Base-by-base conservation (phyloP, 2,888 invertebrate species). In the Microplitis deprimator region DNA sequence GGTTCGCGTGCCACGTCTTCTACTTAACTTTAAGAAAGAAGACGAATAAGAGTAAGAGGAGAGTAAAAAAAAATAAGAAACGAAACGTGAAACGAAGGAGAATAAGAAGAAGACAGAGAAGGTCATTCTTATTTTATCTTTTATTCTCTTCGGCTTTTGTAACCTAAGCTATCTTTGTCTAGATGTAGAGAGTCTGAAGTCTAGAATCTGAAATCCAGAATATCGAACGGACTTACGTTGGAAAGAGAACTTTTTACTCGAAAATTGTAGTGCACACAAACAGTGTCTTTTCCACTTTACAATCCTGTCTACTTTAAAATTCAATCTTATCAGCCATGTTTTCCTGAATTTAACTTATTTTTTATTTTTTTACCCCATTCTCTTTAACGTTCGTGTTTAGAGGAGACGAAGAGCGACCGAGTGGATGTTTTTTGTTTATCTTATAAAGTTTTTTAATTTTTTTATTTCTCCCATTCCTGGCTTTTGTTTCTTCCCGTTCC, bases 1-100 rank as follows among this genome's bases (percentile, higher is more conserved):
- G 77, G 76, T 73, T 81, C 79, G 81, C 81, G 81, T 80, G 80
- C 78, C 79, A 72, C 79, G 68, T 76, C 17, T 29, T 59, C 29
- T 50, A 16, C 41, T 40, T 8, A n/a, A 64, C 64, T 64, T 64
- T 8, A 1, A 64, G 17, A 17, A 8, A 64, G 16, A 64, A 64
- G 8, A 64, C 13, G 16, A 64, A 64, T 8, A 6, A 5, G 8
- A 64, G 16, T 64, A 3, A 50, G 10, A 50, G 1, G 13, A 50
- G 8, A 10, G 17, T 17, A 64, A 20, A 16, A 64, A 64, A 20
- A 3, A 50, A 13, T 50, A 50, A 50, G 10, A 50, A 50, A 13
- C 6, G 29, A 50, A 50, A 50, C 10, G 13, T 50, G 13, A 50
- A 13, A 50, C 50, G 50, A 13, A 50, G 50, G 10, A 50, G 8